Evolutionary conservation across 2,888 invertebrate species (phyloP), one percentile per base, ranked within the genome.

Genomic region (Pandemis cinnamomeana): DNA sequence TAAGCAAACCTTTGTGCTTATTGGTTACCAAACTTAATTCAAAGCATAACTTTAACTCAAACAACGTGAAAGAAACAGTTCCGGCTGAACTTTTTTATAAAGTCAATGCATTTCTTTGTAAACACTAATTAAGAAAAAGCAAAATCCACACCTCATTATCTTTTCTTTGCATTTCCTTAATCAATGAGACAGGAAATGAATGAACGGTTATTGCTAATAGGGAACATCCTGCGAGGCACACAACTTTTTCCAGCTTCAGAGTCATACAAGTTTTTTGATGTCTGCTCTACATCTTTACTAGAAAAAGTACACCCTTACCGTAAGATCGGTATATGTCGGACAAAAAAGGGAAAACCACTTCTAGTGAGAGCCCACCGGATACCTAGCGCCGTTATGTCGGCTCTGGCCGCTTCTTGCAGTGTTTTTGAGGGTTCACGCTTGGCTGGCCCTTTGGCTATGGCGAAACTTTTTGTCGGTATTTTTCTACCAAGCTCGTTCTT

Each of bases 361-460:
- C 13, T n/a, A 46, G 7, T 48, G 44, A 63, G 55, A 66, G 44
- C 61, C n/a, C 55, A 64, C 72, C 70, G 66, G 73, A 67, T 61
- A 64, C 66, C 44, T 13, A 27, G n/a, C 20, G 53, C 74, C 74
- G 74, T 74, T 71, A 74, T n/a, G 62, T 61, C 74, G 61, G 71
- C 69, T 76, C 77, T 78, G 72, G 60, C 72, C 74, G 61, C 71
- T 71, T 76, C 77, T 78, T 74, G 60, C 72, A 62, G 81, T 84
- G 83, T 85, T 87, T 86, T 82, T 78, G 84, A 86, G 86, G 85
- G 80, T 85, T 85, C 80, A 84, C 86, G 87, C 82, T 84, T 81
- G 79, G 84, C 81, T 86, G 83, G 82, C 81, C 85, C 86, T 86
- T 85, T 84, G 81, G 84, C 80, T 79, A 84, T 79, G 81, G 71